Percentiles rank a stretch among this genome's conserved stretches.
Conservation (phyloP, 2,888 invertebrate species). For the Automeris io region DNA sequence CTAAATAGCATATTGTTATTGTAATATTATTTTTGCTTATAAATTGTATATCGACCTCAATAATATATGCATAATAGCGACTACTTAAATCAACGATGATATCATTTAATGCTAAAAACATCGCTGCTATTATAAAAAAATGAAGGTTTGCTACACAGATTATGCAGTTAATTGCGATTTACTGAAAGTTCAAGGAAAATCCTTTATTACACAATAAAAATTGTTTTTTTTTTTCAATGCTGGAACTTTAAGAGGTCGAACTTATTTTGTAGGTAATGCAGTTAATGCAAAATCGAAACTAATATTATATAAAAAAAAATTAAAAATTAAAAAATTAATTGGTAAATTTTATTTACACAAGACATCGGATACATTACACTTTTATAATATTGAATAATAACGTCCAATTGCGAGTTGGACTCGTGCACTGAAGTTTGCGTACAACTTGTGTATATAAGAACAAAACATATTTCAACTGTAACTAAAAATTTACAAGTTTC, state of each 20-base stretch:
- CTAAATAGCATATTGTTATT: neutral
- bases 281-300: no score
- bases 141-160: conserved; percentile 4
- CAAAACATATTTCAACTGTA: no score
- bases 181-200: conserved; percentile 26
- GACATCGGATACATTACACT: no score
- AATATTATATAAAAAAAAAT: no score
- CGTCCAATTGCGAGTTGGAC: no score
- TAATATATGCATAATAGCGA: neutral
- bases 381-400: no score
- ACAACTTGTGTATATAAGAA: no score
- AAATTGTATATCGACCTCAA: conserved; percentile 1
- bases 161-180: conserved; percentile 16
- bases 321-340: no score
- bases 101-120: neutral
- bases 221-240: neutral
- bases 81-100: conserved; percentile 1
- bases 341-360: no score
- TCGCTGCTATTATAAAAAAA: conserved; percentile 2
- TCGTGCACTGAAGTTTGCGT: no score
- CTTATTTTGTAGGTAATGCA: no score
- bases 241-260: neutral
- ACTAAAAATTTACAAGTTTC: no score
- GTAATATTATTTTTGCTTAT: neutral
- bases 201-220: conserved; percentile 7